A percentile compares a stretch with the other conserved stretches of the same genome.
Conservation (phyloP, 2,888 invertebrate genomes). For the Hylaea fasciaria region DNA sequence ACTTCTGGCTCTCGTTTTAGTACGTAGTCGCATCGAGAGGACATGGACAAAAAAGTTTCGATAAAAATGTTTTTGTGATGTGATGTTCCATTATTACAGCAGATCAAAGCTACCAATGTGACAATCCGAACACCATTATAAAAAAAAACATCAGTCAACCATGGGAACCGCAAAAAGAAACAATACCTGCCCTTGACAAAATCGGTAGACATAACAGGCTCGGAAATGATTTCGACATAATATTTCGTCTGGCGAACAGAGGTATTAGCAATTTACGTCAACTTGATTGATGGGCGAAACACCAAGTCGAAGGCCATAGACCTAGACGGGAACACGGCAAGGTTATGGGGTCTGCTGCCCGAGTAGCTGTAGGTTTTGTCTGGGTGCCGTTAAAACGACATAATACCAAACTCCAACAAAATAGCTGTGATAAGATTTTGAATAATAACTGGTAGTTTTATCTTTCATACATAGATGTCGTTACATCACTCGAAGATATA, state of each 20-base stretch:
- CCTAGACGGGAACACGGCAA: conserved; percentile 33
- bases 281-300: conserved; percentile 46
- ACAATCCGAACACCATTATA: not conserved
- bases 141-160: conserved; percentile 6
- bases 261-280: conserved; percentile 45
- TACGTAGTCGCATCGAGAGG: too few species aligned
- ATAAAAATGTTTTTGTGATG: too few species aligned
- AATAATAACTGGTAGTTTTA: too few species aligned
- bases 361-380: not conserved
- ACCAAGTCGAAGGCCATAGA: conserved; percentile 31
- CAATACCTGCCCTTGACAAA: conserved; percentile 44
- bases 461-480: too few species aligned
- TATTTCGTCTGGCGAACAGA: conserved; percentile 45
- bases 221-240: conserved; percentile 42
- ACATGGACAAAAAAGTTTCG: too few species aligned
- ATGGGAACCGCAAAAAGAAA: conserved; percentile 35
- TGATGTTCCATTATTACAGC: too few species aligned
- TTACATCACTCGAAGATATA: too few species aligned
- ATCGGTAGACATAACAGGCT: conserved; percentile 43
- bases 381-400: not conserved
- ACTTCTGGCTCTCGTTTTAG: too few species aligned
- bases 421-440: too few species aligned
- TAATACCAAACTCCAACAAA: too few species aligned
- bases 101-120: not conserved
- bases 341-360: conserved; percentile 17